These are phyloP conservation scores for Philereme transversata DNA, from an alignment of 2,888 invertebrate species.

Conservation along the genomic window DNA sequence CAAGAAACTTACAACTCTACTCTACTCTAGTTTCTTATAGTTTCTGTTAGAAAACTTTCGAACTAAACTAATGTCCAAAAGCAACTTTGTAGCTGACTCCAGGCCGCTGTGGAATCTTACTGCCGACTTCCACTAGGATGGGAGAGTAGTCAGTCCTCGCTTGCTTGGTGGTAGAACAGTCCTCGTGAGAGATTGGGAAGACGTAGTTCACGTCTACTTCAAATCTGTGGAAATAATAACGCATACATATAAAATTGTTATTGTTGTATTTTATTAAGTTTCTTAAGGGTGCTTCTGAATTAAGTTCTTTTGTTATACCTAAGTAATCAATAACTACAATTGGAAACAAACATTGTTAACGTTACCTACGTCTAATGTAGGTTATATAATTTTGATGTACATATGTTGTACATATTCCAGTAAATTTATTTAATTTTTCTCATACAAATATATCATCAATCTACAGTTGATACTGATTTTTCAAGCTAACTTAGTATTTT, in stretches of 20 bases:
- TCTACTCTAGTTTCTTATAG: no score
- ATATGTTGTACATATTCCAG: no score
- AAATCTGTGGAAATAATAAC: slow-evolving; percentile 76
- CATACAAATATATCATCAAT: no score
- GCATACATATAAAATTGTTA: not conserved
- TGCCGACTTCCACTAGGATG: slow-evolving; percentile 64
- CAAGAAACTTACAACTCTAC: no score
- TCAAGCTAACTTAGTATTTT: not conserved
- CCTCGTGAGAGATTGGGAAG: slow-evolving; percentile 90
- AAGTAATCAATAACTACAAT: no score
- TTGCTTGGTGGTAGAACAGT: slow-evolving; percentile 82
- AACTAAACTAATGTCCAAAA: slow-evolving; percentile 47
- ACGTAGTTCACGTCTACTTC: slow-evolving; percentile 94
- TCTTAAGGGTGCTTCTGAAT: no score
- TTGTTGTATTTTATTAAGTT: no score
- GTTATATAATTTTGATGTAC: no score
- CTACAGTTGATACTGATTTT: not conserved
- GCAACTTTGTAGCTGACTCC: slow-evolving; percentile 65
- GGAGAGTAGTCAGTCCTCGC: slow-evolving; percentile 62
- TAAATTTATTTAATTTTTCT: no score
- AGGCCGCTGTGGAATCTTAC: slow-evolving; percentile 63
- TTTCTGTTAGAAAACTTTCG: not conserved
- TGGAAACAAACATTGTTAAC: no score
- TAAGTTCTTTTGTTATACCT: no score
- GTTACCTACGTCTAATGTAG: no score